Percentiles rank a stretch among this genome's conserved stretches.
Evolutionary conservation across 92 coral and sea anemone genomes (phyloP).

Genomic region (Bergia puertoricense): DNA sequence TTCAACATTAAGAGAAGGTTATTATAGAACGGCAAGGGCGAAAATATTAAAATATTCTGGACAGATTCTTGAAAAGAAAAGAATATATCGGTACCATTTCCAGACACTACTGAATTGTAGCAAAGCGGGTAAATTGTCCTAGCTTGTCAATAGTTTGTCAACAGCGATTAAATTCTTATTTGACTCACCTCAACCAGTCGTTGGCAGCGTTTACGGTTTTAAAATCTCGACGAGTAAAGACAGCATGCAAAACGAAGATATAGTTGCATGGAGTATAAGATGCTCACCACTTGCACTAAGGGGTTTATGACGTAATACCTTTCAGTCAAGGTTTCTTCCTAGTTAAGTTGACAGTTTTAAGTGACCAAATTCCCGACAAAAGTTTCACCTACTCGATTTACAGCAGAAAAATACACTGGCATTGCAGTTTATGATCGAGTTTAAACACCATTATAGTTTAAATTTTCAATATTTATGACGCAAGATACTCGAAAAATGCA

Average conservation of each 20-base stretch:
- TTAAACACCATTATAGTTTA: not conserved
- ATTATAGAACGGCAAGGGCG: not conserved
- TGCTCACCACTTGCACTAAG: not conserved
- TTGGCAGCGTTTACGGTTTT: not conserved
- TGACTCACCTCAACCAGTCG: constrained; percentile 24
- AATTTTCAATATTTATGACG: not conserved
- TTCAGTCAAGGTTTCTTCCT: not conserved
- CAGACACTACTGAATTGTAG: not conserved
- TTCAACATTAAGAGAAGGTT: not conserved
- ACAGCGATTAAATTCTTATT: not conserved
- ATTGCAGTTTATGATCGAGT: not conserved
- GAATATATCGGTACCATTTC: not conserved
- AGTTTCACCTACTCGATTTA: not conserved
- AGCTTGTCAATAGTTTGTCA: not conserved
- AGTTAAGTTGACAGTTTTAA: constrained; percentile 17
- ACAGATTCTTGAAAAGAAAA: not conserved
- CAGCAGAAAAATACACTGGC: not conserved
- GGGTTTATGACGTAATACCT: constrained; percentile 3
- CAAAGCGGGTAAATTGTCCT: not conserved
- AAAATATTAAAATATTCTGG: not conserved
- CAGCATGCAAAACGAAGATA: not conserved
- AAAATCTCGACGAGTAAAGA: constrained; percentile 12
- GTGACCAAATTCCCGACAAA: not conserved
- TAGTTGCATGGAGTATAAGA: not conserved
- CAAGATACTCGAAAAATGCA: not conserved